These are phyloP conservation scores for Arctocebus calabarensis DNA, from an alignment of 2,797 vertebrate species.

Conservation along the genomic window DNA sequence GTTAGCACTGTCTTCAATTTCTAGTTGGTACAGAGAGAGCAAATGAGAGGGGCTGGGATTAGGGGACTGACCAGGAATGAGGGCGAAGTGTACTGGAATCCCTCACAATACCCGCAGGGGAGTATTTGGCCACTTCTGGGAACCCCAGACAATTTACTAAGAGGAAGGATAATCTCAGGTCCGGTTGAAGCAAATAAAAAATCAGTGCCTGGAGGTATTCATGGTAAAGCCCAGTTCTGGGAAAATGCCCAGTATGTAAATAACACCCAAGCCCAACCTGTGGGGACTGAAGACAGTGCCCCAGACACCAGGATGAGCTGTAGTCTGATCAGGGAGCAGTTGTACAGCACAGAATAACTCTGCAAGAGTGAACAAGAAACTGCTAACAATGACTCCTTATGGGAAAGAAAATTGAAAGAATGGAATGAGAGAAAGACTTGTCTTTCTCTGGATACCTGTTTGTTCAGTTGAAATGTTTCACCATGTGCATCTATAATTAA, in stretches of 20 bases:
- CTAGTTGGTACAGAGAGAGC: not conserved
- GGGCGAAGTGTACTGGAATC: not conserved
- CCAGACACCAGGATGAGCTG: rapidly evolving
- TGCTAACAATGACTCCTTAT: not conserved
- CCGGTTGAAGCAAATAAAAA: not conserved
- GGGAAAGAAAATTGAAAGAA: not conserved
- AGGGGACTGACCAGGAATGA: not conserved
- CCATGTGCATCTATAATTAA: not conserved
- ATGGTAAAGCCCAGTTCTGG: not conserved
- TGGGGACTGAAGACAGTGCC: not conserved
- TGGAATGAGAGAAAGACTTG: not conserved
- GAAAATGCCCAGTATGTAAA: not conserved
- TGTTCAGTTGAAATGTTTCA: not conserved
- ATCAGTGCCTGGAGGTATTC: rapidly evolving
- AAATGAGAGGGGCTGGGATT: not conserved
- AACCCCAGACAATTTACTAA: not conserved
- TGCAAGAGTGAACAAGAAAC: not conserved
- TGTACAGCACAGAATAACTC: not conserved
- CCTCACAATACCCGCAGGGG: not conserved
- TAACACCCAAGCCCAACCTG: not conserved
- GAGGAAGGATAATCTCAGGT: not conserved
- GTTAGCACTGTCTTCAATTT: not conserved
- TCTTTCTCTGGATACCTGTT: not conserved
- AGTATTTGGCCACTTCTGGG: not conserved
- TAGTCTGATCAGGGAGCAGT: not conserved